A percentile compares a stretch with the other conserved stretches of the same genome.
phyloP scores from a whole-genome alignment of 1,140 invertebrate species.

The Popillia japonica region DNA sequence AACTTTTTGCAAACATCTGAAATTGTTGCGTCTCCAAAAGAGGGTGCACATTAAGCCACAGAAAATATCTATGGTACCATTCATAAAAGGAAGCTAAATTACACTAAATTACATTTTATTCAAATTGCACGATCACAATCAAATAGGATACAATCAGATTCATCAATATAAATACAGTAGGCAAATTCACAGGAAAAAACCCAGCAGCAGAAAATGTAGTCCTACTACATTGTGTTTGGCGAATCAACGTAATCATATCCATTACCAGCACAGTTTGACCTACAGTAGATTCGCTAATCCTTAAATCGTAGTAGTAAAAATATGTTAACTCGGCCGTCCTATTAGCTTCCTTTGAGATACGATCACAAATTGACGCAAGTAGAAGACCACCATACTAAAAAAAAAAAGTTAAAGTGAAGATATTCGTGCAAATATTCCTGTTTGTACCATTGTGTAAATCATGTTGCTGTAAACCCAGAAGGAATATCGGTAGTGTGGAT shows the following conservation, averaged over 20 bases:
- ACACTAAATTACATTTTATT: not conserved
- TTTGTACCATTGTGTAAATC: not conserved
- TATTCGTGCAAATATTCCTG: not conserved
- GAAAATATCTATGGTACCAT: too few species aligned
- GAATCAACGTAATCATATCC: not conserved
- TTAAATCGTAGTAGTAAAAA: not conserved
- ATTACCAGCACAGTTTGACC: not conserved
- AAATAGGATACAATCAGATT: not conserved
- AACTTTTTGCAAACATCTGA: too few species aligned
- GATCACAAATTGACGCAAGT: not conserved
- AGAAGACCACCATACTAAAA: not conserved
- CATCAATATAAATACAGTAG: not conserved
- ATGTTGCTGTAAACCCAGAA: not conserved
- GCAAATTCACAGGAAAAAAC: not conserved
- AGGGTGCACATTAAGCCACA: too few species aligned
- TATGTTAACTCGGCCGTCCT: not conserved
- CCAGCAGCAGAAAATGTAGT: not conserved
- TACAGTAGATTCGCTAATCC: not conserved
- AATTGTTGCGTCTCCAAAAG: too few species aligned
- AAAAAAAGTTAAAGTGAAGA: not conserved
- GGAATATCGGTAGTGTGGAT: not conserved
- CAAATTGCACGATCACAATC: not conserved
- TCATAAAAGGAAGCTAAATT: too few species aligned
- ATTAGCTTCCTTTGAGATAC: not conserved
- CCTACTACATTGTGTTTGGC: not conserved